A percentile compares a stretch with the other conserved stretches of the same genome.
Evolutionary conservation across 2,888 invertebrate species (phyloP).

Genomic region (Epicampocera succincta): DNA sequence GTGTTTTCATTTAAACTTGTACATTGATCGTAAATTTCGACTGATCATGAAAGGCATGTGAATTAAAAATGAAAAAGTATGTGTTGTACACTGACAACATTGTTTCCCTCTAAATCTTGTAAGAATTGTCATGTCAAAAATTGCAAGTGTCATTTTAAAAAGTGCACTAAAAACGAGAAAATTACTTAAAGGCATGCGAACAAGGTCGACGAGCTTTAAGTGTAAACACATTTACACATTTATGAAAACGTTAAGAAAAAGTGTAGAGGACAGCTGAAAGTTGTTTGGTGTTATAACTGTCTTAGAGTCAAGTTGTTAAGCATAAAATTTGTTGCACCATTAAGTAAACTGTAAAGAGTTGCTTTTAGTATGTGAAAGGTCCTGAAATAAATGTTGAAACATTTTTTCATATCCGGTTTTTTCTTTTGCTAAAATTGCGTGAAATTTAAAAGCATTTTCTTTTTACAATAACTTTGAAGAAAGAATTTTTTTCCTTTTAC

Average conservation of each 20-base stretch:
- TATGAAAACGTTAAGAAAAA: neutral
- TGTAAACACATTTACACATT: no score
- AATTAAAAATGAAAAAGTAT: constrained; percentile 14
- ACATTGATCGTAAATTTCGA: constrained; percentile 31
- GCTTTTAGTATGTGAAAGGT: no score
- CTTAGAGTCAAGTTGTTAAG: no score
- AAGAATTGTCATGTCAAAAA: constrained; percentile 36
- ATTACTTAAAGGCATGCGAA: neutral
- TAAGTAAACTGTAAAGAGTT: no score
- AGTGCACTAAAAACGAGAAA: neutral
- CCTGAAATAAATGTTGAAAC: neutral
- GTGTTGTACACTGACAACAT: constrained; percentile 18
- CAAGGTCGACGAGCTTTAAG: constrained; percentile 34
- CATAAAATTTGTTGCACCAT: no score
- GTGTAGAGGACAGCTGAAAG: neutral
- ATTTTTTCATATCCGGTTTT: no score
- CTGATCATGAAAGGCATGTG: constrained; percentile 9
- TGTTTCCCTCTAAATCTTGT: constrained; percentile 11
- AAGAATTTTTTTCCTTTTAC: no score
- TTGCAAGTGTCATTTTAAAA: constrained; percentile 39
- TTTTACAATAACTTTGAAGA: no score
- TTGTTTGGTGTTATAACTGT: no score
- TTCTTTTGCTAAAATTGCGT: no score
- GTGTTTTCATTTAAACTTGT: constrained; percentile 46
- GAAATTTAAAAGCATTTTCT: no score